Base-by-base conservation (phyloP, 2,888 invertebrate species). In the Drosophila macrospina region DNA sequence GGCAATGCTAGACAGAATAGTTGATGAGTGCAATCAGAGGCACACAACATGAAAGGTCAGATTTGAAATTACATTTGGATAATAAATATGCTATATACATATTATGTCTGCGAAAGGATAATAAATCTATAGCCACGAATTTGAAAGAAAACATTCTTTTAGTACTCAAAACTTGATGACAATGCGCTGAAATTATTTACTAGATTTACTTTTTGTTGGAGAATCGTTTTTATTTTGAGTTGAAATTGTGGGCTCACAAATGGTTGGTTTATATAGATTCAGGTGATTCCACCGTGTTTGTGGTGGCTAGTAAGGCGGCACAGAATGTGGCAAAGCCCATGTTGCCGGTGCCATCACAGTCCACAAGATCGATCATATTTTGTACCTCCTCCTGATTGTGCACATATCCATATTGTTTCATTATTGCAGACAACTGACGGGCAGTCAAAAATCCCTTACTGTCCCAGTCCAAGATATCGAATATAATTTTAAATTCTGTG, bases 321-420 rank as follows among this genome's bases (percentile, higher is more conserved):
- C 36, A 42, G 28, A 65, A 65, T n/a, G 65, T 42, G 5, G 47
- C 6, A 20, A 52, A 54, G 5, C 24, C 20, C 45, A 47, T 52
- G 2, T 20, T 13, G 2, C 45, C 64, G 11, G 28, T 45, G 16
- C 45, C 64, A 34, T 20, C 44, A 6, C 13, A 4, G 45, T 64
- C 15, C 5, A 64, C 51, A 8, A 15, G 11, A 64, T 45, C 7
- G 13, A 39, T 51, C 44, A 52, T 44, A 5, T 20, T 8, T 11
- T 32, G n/a, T n/a, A 45, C 16, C 1, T 65, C 65, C 26, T 39
- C 11, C 5, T 28, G 59, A 20, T 32, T 39, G 26, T 47, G 24
- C 8, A 34, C 24, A 16, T 60, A 44, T 13, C 60, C 60, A 5
- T 2, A 15, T 44, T 20, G 42, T 8, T 5, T n/a, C 60, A 60